Percentiles rank a stretch among this genome's conserved stretches.
Evolutionary conservation across 1,140 invertebrate species (phyloP).

Genomic region (Zaprionus kolodkinae): DNA sequence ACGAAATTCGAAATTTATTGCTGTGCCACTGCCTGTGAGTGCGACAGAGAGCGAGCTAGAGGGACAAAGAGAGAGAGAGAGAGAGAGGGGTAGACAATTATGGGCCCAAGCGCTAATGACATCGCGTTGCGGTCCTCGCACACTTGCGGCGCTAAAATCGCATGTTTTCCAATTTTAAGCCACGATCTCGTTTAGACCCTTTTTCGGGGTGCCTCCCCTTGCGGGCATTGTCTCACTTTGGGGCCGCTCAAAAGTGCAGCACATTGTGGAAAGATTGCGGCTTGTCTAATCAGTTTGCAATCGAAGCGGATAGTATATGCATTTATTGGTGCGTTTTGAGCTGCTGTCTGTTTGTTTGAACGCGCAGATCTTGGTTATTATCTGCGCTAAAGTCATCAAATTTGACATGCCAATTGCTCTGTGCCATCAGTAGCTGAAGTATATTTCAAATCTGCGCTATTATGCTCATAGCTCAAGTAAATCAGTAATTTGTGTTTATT

Average conservation of each 20-base stretch:
- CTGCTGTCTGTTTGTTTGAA: not conserved
- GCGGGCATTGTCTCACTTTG: not conserved
- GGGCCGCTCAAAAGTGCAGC: not conserved
- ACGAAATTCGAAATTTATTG: conserved; percentile 77
- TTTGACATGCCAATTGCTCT: not conserved
- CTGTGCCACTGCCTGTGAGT: conserved; percentile 4
- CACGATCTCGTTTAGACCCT: not conserved
- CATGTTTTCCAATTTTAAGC: conserved; percentile 21
- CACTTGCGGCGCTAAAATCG: not conserved
- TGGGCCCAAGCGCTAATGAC: conserved; percentile 62
- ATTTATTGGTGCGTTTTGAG: too few species aligned
- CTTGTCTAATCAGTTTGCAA: too few species aligned
- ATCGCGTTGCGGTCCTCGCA: conserved; percentile 50
- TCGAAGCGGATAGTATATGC: too few species aligned
- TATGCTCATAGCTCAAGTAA: not conserved
- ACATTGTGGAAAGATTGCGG: not conserved
- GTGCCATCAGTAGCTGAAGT: not conserved
- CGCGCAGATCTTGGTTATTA: not conserved
- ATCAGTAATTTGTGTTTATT: not conserved
- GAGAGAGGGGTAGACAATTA: conserved; percentile 16
- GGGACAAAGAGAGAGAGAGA: not conserved
- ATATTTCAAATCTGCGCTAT: not conserved
- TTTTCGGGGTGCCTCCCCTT: not conserved
- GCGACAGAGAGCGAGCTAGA: not conserved
- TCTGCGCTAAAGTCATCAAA: not conserved